Evolutionary conservation across 2,888 invertebrate genomes (phyloP).

Genomic region (Danaus chrysippus): DNA sequence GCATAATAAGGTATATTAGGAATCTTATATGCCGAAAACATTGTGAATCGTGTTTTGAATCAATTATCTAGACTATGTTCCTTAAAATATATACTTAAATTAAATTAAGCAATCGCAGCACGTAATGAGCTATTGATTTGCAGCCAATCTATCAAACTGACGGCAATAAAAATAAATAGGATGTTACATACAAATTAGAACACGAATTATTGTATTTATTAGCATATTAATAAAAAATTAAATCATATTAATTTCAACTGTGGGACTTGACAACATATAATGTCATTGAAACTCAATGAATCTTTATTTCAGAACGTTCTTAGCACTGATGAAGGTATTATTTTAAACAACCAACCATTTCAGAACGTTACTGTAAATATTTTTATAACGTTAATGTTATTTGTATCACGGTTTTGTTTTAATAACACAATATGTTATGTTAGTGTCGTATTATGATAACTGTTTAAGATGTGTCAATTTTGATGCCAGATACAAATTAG

Average conservation of each 20-base stretch:
- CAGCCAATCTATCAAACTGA: conserved; percentile 21
- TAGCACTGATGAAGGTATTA: too few species aligned
- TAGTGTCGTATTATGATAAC: background rate
- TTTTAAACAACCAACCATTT: too few species aligned
- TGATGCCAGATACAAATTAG: background rate
- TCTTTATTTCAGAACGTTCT: too few species aligned
- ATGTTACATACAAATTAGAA: conserved; percentile 13
- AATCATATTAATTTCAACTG: background rate
- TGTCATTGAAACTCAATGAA: too few species aligned
- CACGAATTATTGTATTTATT: background rate
- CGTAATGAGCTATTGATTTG: conserved; percentile 30
- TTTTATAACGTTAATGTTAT: too few species aligned
- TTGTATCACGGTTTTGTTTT: conserved; percentile 17
- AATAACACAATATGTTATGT: conserved; percentile 14
- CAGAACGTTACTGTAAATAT: too few species aligned
- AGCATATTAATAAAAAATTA: background rate
- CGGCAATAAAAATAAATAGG: conserved; percentile 17
- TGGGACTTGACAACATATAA: too few species aligned
- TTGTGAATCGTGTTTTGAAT: conserved; percentile 25
- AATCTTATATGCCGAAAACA: conserved; percentile 22
- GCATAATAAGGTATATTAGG: conserved; percentile 27
- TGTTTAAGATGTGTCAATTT: background rate
- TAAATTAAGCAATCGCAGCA: conserved; percentile 19
- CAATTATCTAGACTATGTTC: conserved; percentile 6
- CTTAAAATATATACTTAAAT: conserved; percentile 7